phyloP scores from a whole-genome alignment of 2,113 vertebrate species.

The Motacilla tschutschensis region DNA sequence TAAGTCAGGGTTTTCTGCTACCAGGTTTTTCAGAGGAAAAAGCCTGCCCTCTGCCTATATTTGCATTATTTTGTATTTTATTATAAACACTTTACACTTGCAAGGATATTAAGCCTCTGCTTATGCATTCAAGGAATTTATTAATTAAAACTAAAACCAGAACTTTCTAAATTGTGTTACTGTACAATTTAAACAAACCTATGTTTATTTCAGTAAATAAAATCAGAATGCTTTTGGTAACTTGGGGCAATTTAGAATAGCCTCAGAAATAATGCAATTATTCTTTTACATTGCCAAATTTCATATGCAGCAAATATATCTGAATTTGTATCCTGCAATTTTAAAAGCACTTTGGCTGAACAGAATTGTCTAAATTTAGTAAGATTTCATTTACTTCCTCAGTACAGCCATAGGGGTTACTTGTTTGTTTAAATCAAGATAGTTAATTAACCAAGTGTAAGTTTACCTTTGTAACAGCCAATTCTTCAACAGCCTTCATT shows the following conservation, averaged over 20 bases:
- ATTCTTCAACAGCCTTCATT: not conserved
- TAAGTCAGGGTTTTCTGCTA: not conserved
- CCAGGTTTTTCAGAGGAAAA: not conserved
- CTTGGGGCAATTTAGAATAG: not conserved
- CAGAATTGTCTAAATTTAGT: not conserved
- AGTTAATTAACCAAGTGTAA: not conserved
- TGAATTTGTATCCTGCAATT: not conserved
- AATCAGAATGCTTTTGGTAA: not conserved
- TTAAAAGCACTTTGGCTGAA: not conserved
- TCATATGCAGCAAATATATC: not conserved
- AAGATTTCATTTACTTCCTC: not conserved
- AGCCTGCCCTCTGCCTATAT: not conserved
- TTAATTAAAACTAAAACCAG: slow-evolving; percentile 17
- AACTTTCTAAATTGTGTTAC: not conserved
- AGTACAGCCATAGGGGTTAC: not conserved
- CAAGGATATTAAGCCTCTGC: not conserved
- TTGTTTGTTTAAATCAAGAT: not conserved
- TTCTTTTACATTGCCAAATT: not conserved
- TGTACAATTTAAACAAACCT: not conserved
- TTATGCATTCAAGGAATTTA: slow-evolving; percentile 5
- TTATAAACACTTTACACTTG: not conserved
- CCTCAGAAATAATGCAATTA: not conserved
- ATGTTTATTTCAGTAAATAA: not conserved
- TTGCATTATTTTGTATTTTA: slow-evolving; percentile 20
- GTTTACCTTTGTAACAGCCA: slow-evolving; percentile 3